These are phyloP conservation scores for Disparrhopalites patrizii DNA, from an alignment of 2,888 invertebrate species.

Conservation along the genomic window DNA sequence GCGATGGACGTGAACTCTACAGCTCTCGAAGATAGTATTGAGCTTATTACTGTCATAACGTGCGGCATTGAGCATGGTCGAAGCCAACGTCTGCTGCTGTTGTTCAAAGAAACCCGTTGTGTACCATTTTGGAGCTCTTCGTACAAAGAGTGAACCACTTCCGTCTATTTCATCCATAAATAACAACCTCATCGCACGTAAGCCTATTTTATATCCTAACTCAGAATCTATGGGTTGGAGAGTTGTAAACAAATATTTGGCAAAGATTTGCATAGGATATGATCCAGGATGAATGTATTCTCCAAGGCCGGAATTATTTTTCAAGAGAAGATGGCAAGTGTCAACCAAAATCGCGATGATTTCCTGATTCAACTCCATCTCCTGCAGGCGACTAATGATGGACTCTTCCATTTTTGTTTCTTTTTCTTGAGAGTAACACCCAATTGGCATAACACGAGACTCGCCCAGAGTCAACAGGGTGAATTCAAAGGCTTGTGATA, in stretches of 20 bases:
- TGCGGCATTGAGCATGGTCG: slow-evolving; percentile 68
- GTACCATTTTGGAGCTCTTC: slow-evolving; percentile 69
- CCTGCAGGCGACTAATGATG: slow-evolving; percentile 65
- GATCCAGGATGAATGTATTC: slow-evolving; percentile 69
- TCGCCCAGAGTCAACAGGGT: slow-evolving; percentile 74
- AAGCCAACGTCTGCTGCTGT: slow-evolving; percentile 73
- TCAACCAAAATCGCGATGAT: slow-evolving; percentile 12
- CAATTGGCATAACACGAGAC: slow-evolving; percentile 72
- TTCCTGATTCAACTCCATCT: slow-evolving; percentile 58
- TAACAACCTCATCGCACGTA: slow-evolving; percentile 72
- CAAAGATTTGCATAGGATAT: slow-evolving; percentile 80
- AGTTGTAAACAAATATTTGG: slow-evolving; percentile 72
- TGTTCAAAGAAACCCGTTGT: slow-evolving; percentile 71
- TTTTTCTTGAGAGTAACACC: slow-evolving; percentile 68
- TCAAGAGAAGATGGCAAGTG: slow-evolving; percentile 59
- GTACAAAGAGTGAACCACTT: slow-evolving; percentile 57
- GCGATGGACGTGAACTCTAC: slow-evolving; percentile 75
- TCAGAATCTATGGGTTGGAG: slow-evolving; percentile 70
- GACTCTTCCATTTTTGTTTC: slow-evolving; percentile 55
- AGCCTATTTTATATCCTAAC: slow-evolving; percentile 72
- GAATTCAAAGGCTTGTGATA: slow-evolving; percentile 69
- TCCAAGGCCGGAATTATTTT: slow-evolving; percentile 64
- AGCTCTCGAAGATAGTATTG: slow-evolving; percentile 69
- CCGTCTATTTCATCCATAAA: slow-evolving; percentile 65
- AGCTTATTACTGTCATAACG: slow-evolving; percentile 68